phyloP scores from a whole-genome alignment of 2,797 vertebrate species.

The Argya squamiceps region DNA sequence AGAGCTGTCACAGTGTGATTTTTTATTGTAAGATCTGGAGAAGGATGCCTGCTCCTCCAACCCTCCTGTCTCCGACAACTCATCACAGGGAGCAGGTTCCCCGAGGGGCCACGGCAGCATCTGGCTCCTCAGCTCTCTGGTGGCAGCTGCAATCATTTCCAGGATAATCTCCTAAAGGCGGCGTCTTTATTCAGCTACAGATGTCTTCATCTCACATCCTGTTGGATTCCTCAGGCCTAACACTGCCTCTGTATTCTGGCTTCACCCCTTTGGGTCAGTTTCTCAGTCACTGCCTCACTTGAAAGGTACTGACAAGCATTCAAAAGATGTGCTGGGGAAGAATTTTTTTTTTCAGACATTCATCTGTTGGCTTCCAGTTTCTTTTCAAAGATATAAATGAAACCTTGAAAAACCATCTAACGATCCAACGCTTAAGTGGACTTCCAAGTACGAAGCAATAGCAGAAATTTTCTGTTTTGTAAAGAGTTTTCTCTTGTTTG shows the following conservation, averaged over 20 bases:
- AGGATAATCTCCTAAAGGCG: slow-evolving; percentile 66
- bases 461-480: background rate
- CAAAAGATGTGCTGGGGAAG: background rate
- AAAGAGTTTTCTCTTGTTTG: background rate
- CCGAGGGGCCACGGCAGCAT: slow-evolving; percentile 3
- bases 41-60: slow-evolving; percentile 19
- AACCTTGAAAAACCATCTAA: background rate
- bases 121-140: slow-evolving; percentile 58
- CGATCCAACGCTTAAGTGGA: background rate
- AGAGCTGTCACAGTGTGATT: slow-evolving; percentile 1
- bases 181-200: slow-evolving; percentile 64
- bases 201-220: slow-evolving; percentile 66
- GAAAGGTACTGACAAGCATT: slow-evolving; percentile 13
- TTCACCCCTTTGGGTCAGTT: slow-evolving; percentile 10
- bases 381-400: background rate
- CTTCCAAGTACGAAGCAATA: background rate
- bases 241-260: background rate
- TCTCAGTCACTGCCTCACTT: background rate
- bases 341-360: background rate
- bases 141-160: slow-evolving; percentile 66
- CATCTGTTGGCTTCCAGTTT: background rate
- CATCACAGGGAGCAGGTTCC: background rate
- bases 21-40: background rate
- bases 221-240: slow-evolving; percentile 57
- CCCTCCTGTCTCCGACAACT: background rate